Base-by-base conservation (phyloP, 2,113 vertebrate genomes). In the Azemiops feae region DNA sequence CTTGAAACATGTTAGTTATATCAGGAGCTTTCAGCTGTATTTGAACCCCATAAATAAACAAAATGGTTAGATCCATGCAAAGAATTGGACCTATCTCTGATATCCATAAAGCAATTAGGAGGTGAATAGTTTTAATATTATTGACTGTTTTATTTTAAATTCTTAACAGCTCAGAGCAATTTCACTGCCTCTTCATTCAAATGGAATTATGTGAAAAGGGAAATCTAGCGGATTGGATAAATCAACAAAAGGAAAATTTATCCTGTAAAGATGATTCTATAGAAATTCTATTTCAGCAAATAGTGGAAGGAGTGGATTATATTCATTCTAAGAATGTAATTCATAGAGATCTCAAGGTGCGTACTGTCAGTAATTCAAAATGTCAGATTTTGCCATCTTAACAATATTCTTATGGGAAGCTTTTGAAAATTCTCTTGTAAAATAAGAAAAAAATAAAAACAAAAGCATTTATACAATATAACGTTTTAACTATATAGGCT, bases 281-380 rank as follows among this genome's bases (percentile, higher is more conserved):
- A 92, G 47, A 50, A 50, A n/a, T n/a, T 0, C 96, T 97, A 30
- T 98, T 97, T 96, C 53, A 94, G 52, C 97, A 98, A 94, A 97
- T 98, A 94, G 57, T 94, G 74, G 0, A 86, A 92, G 98, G 97
- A 92, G 97, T 98, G 43, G 0, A 94, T 1, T 97, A 97, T 90
- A 98, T 98, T 95, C 98, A 98, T 96, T 96, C 93, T 53, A 0
- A 95, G 91, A 0, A 10, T 0, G 94, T 98, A 94, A 98, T 98
- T 95, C 98, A 98, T 91, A 97, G 98, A 96, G 98, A 98, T 87
- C 97, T 98, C 57, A 98, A 98, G 96, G 98, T 98, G 95, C 92
- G 94, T 89, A 89, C 30, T 58, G 88, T 2, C 92, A 64, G 1
- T 89, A 43, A 87, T 88, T 87, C 20, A 50, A 88, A n/a, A 27